Percentiles rank a stretch among this genome's conserved stretches.
phyloP scores from a whole-genome alignment of 2,888 invertebrate species.

The Parasteatoda lunata region DNA sequence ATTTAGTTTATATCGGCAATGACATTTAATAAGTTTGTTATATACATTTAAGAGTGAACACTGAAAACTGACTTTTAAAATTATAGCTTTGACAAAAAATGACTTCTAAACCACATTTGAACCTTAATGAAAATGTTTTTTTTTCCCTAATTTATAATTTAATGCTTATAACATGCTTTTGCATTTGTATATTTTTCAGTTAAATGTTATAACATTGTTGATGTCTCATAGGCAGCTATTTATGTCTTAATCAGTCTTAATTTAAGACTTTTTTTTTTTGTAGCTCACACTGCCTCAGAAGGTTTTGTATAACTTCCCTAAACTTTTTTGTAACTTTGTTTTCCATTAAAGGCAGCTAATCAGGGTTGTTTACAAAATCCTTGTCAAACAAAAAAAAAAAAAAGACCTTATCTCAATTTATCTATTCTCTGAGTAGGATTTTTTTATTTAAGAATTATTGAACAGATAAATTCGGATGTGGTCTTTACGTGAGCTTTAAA shows the following conservation, averaged over 20 bases:
- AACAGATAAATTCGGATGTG: slow-evolving; percentile 17
- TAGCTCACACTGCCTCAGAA: slow-evolving; percentile 49
- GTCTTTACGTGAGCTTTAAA: slow-evolving; percentile 55
- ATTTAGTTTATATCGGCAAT: background rate
- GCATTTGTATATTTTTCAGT: slow-evolving; percentile 66
- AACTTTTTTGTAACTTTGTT: slow-evolving; percentile 49
- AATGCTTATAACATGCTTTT: slow-evolving; percentile 54
- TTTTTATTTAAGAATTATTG: slow-evolving; percentile 10
- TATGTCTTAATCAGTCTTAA: slow-evolving; percentile 48
- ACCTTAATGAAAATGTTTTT: slow-evolving; percentile 35
- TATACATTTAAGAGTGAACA: background rate
- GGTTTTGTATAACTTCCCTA: slow-evolving; percentile 42
- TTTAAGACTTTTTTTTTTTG: slow-evolving; percentile 1
- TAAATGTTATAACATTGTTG: slow-evolving; percentile 54
- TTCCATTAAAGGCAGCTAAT: slow-evolving; percentile 63
- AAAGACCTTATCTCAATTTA: slow-evolving; percentile 1
- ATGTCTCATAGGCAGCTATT: slow-evolving; percentile 63
- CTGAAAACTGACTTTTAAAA: background rate
- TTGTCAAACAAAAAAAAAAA: slow-evolving; percentile 18
- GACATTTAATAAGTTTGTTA: background rate
- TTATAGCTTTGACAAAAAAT: background rate
- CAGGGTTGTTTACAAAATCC: slow-evolving; percentile 45
- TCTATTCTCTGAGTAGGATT: background rate
- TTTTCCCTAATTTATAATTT: slow-evolving; percentile 50
- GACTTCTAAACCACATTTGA: slow-evolving; percentile 64